Evolutionary conservation across 2,113 vertebrate species (phyloP), one percentile per base, ranked within the genome.

Genomic region (Cygnus buccinator): DNA sequence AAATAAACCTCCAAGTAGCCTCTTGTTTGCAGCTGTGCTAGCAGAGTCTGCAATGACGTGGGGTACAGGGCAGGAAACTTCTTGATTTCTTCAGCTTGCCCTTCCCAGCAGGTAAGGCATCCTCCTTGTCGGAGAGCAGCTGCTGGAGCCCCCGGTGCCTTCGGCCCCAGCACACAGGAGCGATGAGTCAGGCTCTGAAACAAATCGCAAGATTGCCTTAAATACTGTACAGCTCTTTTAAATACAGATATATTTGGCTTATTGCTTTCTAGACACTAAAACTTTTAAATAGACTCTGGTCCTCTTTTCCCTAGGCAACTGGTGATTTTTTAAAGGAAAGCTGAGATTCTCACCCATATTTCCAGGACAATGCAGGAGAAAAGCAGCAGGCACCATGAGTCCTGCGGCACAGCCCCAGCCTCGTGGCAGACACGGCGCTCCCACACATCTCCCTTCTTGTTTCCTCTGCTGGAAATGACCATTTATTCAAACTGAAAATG

Each of bases 291-390:
- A 84, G 71, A 78, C 28, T 83, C 48, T 70, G 87, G 81, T 95
- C 87, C 61, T 80, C 92, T 92, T 92, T 96, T 93, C 93, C 78
- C 91, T 25, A 89, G 84, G 92, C 84, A 95, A 70, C 89, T 37
- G n/a, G 90, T 2, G 28, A 37, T 33, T 96, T 91, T 75, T 87
- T n/a, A 65, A 59, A 92, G 83, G 83, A 39, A 90, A 97, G 28
- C 23, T 79, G 70, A 89, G 90, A 75, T 93, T 81, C 83, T 84
- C 39, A 87, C 61, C 41, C n/a, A 4, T 82, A 44, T 78, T 84
- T 96, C 86, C 86, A 90, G 90, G 90, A 80, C 93, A 29, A 18
- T n/a, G 23, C 31, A 55, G 39, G 41, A 21, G 92, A 85, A 68
- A 90, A 28, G 73, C 73, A 94, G 73, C 44, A 57, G 83, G 66